Evolutionary conservation across 2,888 invertebrate genomes (phyloP), one percentile per base, ranked within the genome.

Genomic region (Archips crataeganus): DNA sequence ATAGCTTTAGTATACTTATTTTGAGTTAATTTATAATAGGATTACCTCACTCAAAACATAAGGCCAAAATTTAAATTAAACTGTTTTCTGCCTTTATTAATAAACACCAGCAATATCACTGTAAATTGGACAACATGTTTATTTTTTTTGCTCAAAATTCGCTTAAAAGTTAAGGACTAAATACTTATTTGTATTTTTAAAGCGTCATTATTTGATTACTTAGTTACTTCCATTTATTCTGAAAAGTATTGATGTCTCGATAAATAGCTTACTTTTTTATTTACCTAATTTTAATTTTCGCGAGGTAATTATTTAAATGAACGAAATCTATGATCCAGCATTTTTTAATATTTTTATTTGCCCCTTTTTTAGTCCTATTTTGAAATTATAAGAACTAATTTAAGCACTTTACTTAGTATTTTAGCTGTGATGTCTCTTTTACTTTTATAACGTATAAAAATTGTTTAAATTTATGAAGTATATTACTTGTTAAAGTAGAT

Each of bases 361-460:
- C 13, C 11, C 11, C 5, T 23, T 23, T 23, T 32, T 57, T 57
- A 11, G 57, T 32, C 11, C 32, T 57, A 32, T 32, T 11, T 11
- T 32, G 23, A 39, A 51, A 23, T 54, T 39, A n/a, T 13, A 6
- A n/a, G 39, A 49, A 59, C 70, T 75, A 65, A 13, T 45, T 1
- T 32, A 3, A 39, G 15, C 13, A 63, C 13, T 15, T 49, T 45
- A 62, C 39, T 71, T 78, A 77, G 77, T 67, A 70, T 74, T 78
- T 80, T 82, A 78, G 77, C 82, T 85, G 84, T 86, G 83, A 84
- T 86, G 79, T 84, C 79, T 75, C 76, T 77, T 82, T 78, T 77
- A 74, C 66, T 79, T 79, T 64, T 47, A 45, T 57, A 59, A 39
- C 36, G 78, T 75, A 79, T 78, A 77, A 74, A 75, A 76, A 62